Evolutionary conservation across 2,113 vertebrate genomes (phyloP).

Genomic region (Piaya cayana): DNA sequence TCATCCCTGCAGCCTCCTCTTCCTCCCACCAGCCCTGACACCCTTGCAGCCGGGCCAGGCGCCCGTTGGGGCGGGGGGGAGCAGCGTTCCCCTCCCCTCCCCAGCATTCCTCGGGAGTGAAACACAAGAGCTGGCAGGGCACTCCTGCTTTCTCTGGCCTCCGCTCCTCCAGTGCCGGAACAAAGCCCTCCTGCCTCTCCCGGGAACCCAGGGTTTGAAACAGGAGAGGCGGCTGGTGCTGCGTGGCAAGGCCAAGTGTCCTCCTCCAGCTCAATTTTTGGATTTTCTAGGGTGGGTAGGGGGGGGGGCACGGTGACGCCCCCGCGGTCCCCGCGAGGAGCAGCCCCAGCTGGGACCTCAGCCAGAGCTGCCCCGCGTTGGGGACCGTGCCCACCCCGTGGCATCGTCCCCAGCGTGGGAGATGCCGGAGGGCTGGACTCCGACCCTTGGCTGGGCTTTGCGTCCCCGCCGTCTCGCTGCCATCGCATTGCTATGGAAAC

Average conservation of each 20-base stretch:
- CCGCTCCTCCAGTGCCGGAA: constrained; percentile 50
- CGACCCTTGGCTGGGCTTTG: background rate
- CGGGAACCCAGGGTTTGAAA: constrained; percentile 33
- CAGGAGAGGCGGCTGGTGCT: constrained; percentile 1
- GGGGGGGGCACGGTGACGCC: background rate
- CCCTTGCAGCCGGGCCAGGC: constrained; percentile 21
- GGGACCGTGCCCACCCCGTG: background rate
- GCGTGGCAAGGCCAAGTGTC: background rate
- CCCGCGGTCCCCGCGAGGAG: background rate
- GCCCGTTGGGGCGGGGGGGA: background rate
- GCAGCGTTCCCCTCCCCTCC: constrained; percentile 33
- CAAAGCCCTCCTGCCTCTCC: constrained; percentile 63
- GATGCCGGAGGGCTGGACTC: background rate
- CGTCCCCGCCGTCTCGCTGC: background rate
- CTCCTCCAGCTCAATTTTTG: background rate
- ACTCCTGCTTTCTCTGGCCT: constrained; percentile 60
- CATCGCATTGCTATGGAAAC: constrained; percentile 54
- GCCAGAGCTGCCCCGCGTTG: background rate
- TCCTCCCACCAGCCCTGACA: constrained; percentile 1
- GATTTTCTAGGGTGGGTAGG: background rate
- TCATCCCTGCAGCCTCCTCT: background rate
- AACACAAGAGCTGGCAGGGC: constrained; percentile 73
- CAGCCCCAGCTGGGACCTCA: background rate
- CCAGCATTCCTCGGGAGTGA: constrained; percentile 74
- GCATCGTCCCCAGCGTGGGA: background rate